phyloP scores from a whole-genome alignment of 2,797 vertebrate species.

The Setipinna tenuifilis region DNA sequence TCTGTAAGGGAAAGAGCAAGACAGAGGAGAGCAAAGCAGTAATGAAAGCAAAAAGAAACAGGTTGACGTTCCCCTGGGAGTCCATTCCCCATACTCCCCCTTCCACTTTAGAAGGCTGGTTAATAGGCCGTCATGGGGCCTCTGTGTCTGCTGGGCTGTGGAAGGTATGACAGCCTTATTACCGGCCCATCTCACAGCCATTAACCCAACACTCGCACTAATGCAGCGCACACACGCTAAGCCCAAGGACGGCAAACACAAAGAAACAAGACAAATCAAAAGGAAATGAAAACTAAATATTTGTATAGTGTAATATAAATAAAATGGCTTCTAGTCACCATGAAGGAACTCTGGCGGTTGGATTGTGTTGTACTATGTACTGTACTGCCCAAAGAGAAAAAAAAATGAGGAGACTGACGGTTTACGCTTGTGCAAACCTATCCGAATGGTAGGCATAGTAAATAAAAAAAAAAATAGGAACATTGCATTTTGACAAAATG shows the following conservation, averaged over 20 bases:
- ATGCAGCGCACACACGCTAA: neutral
- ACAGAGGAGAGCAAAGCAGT: neutral
- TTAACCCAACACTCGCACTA: slow-evolving; percentile 21
- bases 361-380: neutral
- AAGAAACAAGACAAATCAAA: neutral
- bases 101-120: neutral
- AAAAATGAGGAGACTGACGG: neutral
- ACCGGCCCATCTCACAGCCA: neutral
- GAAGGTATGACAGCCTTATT: slow-evolving; percentile 1
- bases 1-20: neutral
- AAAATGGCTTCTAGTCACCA: neutral
- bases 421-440: neutral
- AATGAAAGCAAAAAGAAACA: neutral
- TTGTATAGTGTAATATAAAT: neutral
- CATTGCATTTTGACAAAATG: neutral
- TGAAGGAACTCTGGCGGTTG: neutral
- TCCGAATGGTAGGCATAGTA: neutral
- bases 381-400: neutral
- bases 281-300: neutral
- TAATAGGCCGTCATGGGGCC: slow-evolving; percentile 12
- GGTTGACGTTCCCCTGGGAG: neutral
- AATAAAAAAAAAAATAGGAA: neutral
- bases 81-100: slow-evolving; percentile 39
- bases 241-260: neutral
- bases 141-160: neutral